These are phyloP conservation scores for Thecocarcelia acutangulata DNA, from an alignment of 2,888 invertebrate species.

Conservation along the genomic window DNA sequence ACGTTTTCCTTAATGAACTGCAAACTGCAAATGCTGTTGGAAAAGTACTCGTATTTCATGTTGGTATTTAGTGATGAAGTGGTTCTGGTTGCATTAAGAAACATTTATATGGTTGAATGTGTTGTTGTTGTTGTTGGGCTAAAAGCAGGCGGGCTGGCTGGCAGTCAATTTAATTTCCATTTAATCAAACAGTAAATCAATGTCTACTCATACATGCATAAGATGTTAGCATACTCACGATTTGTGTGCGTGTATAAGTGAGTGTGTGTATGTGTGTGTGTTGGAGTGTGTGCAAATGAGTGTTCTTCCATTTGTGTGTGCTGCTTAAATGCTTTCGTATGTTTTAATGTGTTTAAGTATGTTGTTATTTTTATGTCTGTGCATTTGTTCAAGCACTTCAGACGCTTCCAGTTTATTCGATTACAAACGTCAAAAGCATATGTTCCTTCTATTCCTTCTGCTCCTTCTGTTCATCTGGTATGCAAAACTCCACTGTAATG, in stretches of 20 bases:
- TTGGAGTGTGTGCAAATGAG: not conserved
- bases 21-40: not conserved
- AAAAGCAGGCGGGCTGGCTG: constrained; percentile 19
- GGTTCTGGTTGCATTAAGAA: not conserved
- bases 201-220: constrained; percentile 58
- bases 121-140: not conserved
- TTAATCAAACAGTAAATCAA: constrained; percentile 66
- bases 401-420: constrained; percentile 45
- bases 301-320: too few relatives aligned
- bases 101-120: not conserved
- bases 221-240: not conserved
- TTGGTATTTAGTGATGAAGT: constrained; percentile 9
- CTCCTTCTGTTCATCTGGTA: constrained; percentile 7
- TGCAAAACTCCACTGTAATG: constrained; percentile 19
- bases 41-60: constrained; percentile 5
- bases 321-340: not conserved
- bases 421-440: constrained; percentile 52
- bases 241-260: not conserved
- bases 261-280: not conserved
- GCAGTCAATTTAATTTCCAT: constrained; percentile 55
- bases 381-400: constrained; percentile 42
- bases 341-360: constrained; percentile 23
- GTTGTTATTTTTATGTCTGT: constrained; percentile 1
- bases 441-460: constrained; percentile 28
- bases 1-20: constrained; percentile 14